phyloP scores from a whole-genome alignment of 2,797 vertebrate genomes.

The Allobates femoralis region DNA sequence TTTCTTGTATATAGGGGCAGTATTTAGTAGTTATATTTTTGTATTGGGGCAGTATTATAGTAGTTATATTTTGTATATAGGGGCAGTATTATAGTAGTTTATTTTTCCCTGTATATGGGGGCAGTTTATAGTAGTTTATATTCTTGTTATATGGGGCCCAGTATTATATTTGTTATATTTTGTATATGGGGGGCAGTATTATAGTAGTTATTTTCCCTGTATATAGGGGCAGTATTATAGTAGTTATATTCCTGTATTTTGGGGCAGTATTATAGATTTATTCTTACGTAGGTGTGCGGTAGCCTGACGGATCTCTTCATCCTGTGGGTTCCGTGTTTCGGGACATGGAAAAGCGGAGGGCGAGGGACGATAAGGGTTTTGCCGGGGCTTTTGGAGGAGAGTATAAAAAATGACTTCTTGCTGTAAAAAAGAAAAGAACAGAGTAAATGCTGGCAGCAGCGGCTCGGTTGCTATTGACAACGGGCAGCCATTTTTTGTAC shows the following conservation, averaged over 20 bases:
- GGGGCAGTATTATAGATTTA: not conserved
- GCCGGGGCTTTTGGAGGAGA: conserved; percentile 93
- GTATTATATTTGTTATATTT: conserved; percentile 4
- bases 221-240: not conserved
- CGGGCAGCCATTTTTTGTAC: not conserved
- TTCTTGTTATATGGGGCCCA: not conserved
- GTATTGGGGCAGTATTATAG: not conserved
- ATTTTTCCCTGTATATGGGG: not conserved
- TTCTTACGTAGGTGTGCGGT: conserved; percentile 95
- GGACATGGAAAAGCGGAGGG: conserved; percentile 86
- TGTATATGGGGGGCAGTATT: not conserved
- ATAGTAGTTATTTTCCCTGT: not conserved
- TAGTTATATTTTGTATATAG: not conserved
- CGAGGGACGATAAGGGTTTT: conserved; percentile 88
- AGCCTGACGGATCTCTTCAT: conserved; percentile 93
- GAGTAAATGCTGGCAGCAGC: not conserved
- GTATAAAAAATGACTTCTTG: conserved; percentile 95
- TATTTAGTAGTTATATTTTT: not conserved
- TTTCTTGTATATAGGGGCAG: not conserved
- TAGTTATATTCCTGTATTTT: not conserved
- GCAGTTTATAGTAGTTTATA: conserved; percentile 5
- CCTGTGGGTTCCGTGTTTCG: conserved; percentile 85
- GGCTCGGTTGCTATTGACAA: not conserved
- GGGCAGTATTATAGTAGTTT: not conserved
- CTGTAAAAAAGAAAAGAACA: conserved; percentile 77